Percentiles rank a stretch among this genome's conserved stretches.
phyloP scores from a whole-genome alignment of 2,797 vertebrate genomes.

The Orestias chungarensis region DNA sequence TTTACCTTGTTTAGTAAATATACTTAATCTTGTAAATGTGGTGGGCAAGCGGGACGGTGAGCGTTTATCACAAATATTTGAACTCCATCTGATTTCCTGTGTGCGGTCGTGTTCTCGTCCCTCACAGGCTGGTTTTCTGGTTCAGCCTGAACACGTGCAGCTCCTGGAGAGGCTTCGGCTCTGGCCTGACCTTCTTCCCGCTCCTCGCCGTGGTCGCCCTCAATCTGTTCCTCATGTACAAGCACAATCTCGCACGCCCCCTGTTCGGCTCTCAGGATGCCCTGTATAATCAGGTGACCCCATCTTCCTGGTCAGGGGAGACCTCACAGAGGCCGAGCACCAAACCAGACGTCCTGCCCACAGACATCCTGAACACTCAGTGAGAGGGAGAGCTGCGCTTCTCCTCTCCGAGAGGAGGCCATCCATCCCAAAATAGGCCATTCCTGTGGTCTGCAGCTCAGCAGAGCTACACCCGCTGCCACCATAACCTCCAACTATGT shows the following conservation, averaged over 20 bases:
- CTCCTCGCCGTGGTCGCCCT: constrained; percentile 75
- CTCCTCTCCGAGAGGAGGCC: constrained; percentile 70
- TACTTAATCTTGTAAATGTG: background rate
- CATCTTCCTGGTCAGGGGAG: constrained; percentile 64
- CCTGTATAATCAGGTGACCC: constrained; percentile 71
- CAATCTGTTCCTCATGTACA: constrained; percentile 80
- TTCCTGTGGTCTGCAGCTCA: constrained; percentile 79
- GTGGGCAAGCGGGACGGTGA: background rate
- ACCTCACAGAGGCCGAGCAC: constrained; percentile 65
- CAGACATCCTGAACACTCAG: constrained; percentile 71
- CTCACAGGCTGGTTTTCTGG: constrained; percentile 78
- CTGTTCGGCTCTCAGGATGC: constrained; percentile 64
- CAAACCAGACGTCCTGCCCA: constrained; percentile 65
- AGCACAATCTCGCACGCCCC: constrained; percentile 64
- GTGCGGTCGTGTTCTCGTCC: constrained; percentile 13
- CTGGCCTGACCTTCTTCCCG: constrained; percentile 79
- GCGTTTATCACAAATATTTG: constrained; percentile 23
- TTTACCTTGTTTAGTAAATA: background rate
- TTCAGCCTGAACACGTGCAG: constrained; percentile 72
- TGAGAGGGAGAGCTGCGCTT: constrained; percentile 67
- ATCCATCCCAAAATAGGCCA: constrained; percentile 77
- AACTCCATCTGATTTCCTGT: constrained; percentile 43
- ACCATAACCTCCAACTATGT: constrained; percentile 69
- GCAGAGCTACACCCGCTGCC: constrained; percentile 73
- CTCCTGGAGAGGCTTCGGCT: constrained; percentile 80